These are phyloP conservation scores for Drosophila murphyi DNA, from an alignment of 1,140 invertebrate genomes.

Conservation along the genomic window DNA sequence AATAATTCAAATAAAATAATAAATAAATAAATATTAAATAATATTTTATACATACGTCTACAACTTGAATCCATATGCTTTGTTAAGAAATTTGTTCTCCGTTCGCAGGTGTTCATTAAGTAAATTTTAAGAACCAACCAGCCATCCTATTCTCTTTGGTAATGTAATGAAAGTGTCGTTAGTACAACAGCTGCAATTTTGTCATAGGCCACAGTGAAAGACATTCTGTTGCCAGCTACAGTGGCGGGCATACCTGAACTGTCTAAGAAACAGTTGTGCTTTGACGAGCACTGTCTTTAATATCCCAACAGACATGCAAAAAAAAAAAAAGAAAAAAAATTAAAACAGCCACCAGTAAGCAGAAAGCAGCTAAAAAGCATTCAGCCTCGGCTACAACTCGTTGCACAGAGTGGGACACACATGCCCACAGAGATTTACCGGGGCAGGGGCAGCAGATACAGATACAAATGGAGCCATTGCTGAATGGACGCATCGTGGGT, in stretches of 20 bases:
- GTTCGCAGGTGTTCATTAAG: too few relatives aligned
- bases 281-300: constrained; percentile 47
- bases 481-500: constrained; percentile 33
- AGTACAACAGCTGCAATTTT: neutral
- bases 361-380: neutral
- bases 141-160: too few relatives aligned
- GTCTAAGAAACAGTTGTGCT: constrained; percentile 6
- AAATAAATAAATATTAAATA: too few relatives aligned
- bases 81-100: too few relatives aligned
- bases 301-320: constrained; percentile 40
- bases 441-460: constrained; percentile 2
- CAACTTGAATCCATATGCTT: too few relatives aligned
- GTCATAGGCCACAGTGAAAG: neutral
- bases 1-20: too few relatives aligned
- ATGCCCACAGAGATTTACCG: constrained; percentile 43
- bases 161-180: neutral
- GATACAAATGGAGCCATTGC: constrained; percentile 4
- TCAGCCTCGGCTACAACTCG: constrained; percentile 1
- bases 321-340: constrained; percentile 9
- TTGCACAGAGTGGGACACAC: constrained; percentile 14
- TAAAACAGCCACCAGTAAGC: neutral
- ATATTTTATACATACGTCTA: too few relatives aligned
- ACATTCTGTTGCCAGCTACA: neutral
- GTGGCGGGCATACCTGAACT: neutral
- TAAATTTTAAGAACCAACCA: too few relatives aligned